Evolutionary conservation across 2,888 invertebrate genomes (phyloP), one percentile per base, ranked within the genome.

Genomic region (Liopterus haemorrhoidalis): DNA sequence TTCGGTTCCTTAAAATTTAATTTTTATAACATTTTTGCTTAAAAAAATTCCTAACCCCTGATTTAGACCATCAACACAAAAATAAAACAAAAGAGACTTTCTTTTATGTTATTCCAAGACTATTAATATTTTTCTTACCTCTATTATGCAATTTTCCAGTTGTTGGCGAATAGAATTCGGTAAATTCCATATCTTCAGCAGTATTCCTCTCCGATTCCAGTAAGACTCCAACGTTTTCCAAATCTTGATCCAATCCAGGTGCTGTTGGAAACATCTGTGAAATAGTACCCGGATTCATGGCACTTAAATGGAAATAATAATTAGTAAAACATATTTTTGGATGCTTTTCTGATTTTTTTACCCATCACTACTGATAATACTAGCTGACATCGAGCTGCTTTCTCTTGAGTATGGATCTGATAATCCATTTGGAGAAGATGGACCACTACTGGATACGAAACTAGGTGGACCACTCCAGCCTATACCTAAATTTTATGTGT

Each of bases 381-480:
- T 79, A 38, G 76, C 74, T 2, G 77, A 77, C 71, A 79, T 76
- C 54, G 75, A 74, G 53, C 76, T 77, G 58, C 76, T 77, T 54
- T 75, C 77, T 50, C 75, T 75, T 2, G 72, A 61, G 61, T 71
- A 65, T 57, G 74, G 65, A 61, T 79, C 75, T 9, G 76, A 74
- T 62, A 75, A 70, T 12, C 78, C 79, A 56, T 81, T 82, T 20
- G 91, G 91, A 1, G 91, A 91, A 0, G 88, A 89, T 0, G 90
- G 89, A 18, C 78, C 80, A 39, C 78, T 77, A 5, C 83, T 85
- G 0, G 90, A 90, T 41, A 87, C 75, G 38, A 86, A 80, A 43
- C 89, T 91, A 0, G 88, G 87, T 4, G 90, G 88, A 2, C 85
- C 87, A 63, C 87, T 87, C 87, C 88, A 90, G 51, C 86, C 87